Base-by-base conservation (phyloP, 2,797 vertebrate genomes). In the Alauda arvensis region DNA sequence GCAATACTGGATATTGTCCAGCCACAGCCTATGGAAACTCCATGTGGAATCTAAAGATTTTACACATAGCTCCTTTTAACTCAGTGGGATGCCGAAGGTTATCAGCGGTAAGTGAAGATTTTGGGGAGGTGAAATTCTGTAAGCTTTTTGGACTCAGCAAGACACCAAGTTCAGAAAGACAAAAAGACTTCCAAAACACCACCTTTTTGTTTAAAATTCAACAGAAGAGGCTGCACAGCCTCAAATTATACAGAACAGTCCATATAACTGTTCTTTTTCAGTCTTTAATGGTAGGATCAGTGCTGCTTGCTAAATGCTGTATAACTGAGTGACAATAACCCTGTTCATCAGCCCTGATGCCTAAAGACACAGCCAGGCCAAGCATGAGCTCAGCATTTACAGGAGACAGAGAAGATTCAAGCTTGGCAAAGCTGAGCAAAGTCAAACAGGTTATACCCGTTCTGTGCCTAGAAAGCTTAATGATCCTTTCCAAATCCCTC, bases 391-490 rank as follows among this genome's bases (percentile, higher is more conserved):
- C 84, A 87, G 78, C 78, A 89, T 37, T 34, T 62, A 29, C 12
- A 71, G 68, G 34, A 75, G 78, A 49, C 71, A 42, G 11, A 25
- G 46, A 77, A 77, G 83, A 42, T 12, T 49, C 39, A 29, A 76
- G 69, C 85, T 49, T 68, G 88, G 77, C 87, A 91, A 57, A 70
- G 71, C 0, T 10, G 26, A 76, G 74, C 69, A 51, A 67, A 70
- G 80, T 43, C 74, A 84, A 83, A 92, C 94, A 86, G 83, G 95
- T 94, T 92, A 70, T 11, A 90, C 94, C 45, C 0, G 89, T 84
- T 88, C 52, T 65, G 78, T 94, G 88, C 92, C 89, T 94, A 70
- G 91, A 94, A 92, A 94, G 89, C 69, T 71, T 71, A 56, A 86
- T 39, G 45, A 65, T 34, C 39, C 31, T 45, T 89, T 74, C 78